Conservation (phyloP, 2,113 vertebrate species). For the Orcinus orca region DNA sequence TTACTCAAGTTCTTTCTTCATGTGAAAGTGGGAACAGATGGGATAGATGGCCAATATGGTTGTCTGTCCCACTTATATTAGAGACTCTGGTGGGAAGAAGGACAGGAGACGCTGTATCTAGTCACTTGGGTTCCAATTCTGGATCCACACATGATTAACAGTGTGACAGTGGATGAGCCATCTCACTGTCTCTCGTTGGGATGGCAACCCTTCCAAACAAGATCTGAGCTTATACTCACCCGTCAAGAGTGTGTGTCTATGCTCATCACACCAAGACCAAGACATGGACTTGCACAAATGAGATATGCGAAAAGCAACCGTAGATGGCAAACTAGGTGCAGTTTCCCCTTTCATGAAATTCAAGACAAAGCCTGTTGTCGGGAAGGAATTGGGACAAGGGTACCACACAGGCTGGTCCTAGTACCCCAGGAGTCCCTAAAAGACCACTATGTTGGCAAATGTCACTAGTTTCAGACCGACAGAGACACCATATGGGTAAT, state of each 20-base stretch:
- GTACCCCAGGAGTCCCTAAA: not conserved
- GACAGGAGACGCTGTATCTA: not conserved
- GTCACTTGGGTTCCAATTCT: not conserved
- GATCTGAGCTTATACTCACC: not conserved
- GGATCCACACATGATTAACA: not conserved
- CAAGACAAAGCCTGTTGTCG: not conserved
- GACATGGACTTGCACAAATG: not conserved
- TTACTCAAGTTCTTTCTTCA: not conserved
- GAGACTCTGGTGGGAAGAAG: not conserved
- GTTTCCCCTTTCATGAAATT: not conserved
- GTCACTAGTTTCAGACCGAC: not conserved
- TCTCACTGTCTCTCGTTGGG: not conserved
- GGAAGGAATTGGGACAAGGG: not conserved
- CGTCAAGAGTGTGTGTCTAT: not conserved
- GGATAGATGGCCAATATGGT: not conserved
- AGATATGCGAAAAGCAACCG: not conserved
- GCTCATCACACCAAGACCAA: not conserved
- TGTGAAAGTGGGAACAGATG: not conserved
- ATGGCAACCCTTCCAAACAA: not conserved
- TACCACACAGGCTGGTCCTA: not conserved
- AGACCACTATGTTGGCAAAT: not conserved
- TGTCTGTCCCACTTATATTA: not conserved
- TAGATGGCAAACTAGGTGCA: no score
- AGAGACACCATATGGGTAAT: not conserved
- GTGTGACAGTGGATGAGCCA: not conserved